Conservation (phyloP, 2,888 invertebrate genomes). For the Lepidochrysops patricia region DNA sequence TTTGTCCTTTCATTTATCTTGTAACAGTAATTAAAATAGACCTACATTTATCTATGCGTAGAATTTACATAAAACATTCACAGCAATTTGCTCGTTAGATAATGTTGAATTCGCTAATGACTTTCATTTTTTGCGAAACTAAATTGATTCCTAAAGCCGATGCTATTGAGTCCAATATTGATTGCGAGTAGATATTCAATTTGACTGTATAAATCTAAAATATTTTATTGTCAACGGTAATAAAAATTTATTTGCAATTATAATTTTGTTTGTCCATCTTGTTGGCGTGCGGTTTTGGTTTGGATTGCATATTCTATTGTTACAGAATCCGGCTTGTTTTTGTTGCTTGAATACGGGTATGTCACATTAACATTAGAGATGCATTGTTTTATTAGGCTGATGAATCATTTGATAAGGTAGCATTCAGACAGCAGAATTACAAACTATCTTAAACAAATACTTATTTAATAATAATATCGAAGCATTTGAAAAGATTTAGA, state of each 20-base stretch:
- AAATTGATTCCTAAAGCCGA: background rate
- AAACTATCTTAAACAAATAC: background rate
- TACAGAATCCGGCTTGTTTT: background rate
- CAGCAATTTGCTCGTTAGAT: slow-evolving; percentile 16
- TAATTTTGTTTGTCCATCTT: background rate
- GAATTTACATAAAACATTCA: slow-evolving; percentile 16
- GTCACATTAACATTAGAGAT: background rate
- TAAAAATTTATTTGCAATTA: slow-evolving; percentile 5
- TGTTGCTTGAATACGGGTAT: background rate
- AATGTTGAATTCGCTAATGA: slow-evolving; percentile 16
- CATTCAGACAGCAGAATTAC: no score
- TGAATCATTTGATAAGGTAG: no score
- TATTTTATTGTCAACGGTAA: background rate
- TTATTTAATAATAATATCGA: background rate
- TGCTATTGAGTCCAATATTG: background rate
- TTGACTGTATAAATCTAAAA: slow-evolving; percentile 1
- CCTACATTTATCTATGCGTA: slow-evolving; percentile 37
- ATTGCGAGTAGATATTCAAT: background rate
- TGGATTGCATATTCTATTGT: background rate
- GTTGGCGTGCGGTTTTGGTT: background rate
- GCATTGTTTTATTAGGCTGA: background rate
- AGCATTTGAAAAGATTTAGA: background rate
- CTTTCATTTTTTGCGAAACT: background rate
- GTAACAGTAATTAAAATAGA: slow-evolving; percentile 47
- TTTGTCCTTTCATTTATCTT: slow-evolving; percentile 35